Evolutionary conservation across 1,140 invertebrate species (phyloP).

Genomic region (Drosophila bipectinata): DNA sequence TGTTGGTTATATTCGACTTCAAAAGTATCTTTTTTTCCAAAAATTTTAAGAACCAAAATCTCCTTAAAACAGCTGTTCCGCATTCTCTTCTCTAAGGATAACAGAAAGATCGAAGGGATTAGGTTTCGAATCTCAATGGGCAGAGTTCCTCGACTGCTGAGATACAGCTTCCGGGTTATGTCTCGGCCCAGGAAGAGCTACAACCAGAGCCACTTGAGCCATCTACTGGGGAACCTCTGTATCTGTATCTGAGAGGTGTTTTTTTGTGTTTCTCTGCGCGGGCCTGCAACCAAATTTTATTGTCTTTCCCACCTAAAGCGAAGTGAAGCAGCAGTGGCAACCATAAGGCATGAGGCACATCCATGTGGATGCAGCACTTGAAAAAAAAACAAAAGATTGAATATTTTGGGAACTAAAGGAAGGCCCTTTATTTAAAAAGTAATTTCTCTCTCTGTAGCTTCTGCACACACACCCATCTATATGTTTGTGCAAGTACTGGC

Average conservation of each 20-base stretch:
- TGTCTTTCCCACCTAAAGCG: conserved; percentile 52
- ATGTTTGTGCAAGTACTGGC: conserved; percentile 44
- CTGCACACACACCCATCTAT: conserved; percentile 11
- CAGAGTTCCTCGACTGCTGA: conserved; percentile 52
- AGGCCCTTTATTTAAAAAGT: too few relatives aligned
- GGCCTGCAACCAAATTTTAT: conserved; percentile 45
- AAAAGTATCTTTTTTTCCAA: background rate
- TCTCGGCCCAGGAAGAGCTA: background rate
- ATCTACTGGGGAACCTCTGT: background rate
- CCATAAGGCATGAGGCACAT: conserved; percentile 53
- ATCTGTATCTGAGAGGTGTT: background rate
- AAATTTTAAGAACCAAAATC: background rate
- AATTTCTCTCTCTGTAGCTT: conserved; percentile 1
- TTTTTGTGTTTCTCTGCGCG: background rate
- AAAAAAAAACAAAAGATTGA: too few relatives aligned
- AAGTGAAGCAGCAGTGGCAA: conserved; percentile 32
- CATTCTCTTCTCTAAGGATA: background rate
- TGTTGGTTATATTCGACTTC: background rate
- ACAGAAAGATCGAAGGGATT: background rate
- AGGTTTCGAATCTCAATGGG: conserved; percentile 45
- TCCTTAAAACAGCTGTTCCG: conserved; percentile 13
- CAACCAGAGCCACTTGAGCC: conserved; percentile 27
- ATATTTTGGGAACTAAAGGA: too few relatives aligned
- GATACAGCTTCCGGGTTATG: conserved; percentile 20
- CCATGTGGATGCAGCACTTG: conserved; percentile 53